Base-by-base conservation (phyloP, 2,888 invertebrate genomes). In the Eulithis testata region DNA sequence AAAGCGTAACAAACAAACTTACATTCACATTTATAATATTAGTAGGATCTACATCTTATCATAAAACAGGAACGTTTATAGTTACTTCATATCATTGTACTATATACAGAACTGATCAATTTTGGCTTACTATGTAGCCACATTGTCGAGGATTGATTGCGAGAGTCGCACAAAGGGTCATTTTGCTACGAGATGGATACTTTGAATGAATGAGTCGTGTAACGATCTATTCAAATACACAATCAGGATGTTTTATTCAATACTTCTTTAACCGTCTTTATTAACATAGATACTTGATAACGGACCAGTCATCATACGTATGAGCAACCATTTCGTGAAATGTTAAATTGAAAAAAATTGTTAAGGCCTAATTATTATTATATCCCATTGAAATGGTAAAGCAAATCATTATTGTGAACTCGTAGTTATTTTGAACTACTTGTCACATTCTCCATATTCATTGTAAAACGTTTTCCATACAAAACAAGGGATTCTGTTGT, bases 191-290 rank as follows among this genome's bases (percentile, higher is more conserved):
- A 76, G 77, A 79, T 75, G 73, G 74, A 79, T 80, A 79, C 76
- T 72, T 74, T 77, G 73, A 76, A 75, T 72, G 75, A 73, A 73
- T 74, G 76, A 74, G 74, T 74, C 74, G 72, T 73, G 73, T 84
- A 88, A 89, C 86, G 87, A 89, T 81, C 86, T 81, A 88, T 89
- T 89, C 81, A 88, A 84, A 84, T 77, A 76, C 73, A 70, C 74
- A 72, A 75, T 74, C 70, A 82, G 76, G 79, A 86, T 87, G 85
- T 86, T 85, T 86, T 83, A 87, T 85, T 80, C 79, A 82, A 79
- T 31, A 14, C 58, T 50, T 51, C 12, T 44, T 1, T 11, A 51
- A 27, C 31, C 21, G 11, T 6, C 14, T 14, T 47, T 12, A 4
- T 12, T 47, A 49, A 49, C 21, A 49, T 49, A 21, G 11, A 4